Conservation (phyloP, 2,888 invertebrate genomes). For the Trachelus iudaicus region DNA sequence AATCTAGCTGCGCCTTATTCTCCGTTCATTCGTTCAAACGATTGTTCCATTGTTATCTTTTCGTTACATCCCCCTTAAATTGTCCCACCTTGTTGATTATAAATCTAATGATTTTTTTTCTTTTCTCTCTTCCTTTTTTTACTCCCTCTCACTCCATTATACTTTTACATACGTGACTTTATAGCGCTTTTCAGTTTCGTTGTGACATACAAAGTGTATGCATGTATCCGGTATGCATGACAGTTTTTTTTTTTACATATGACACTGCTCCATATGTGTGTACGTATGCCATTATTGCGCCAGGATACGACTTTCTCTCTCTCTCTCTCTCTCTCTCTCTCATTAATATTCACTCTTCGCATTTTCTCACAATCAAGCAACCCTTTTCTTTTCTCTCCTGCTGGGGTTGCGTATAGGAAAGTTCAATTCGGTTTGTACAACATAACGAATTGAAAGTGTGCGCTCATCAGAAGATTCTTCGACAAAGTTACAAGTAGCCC, state of each 20-base stretch:
- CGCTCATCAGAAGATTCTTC: conserved; percentile 38
- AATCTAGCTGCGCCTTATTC: not conserved
- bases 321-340: conserved; percentile 10
- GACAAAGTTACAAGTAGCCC: conserved; percentile 16
- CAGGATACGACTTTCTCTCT: not conserved
- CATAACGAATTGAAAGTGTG: conserved; percentile 41
- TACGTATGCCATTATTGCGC: not conserved
- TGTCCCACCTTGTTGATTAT: conserved; percentile 16
- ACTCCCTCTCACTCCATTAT: not conserved
- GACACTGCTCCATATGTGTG: not conserved
- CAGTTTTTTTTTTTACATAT: not conserved
- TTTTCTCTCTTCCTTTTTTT: conserved; percentile 7
- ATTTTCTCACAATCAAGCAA: conserved; percentile 6
- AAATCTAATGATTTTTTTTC: conserved; percentile 7
- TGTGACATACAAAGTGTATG: conserved; percentile 1
- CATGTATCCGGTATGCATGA: not conserved
- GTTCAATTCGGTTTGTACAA: conserved; percentile 33
- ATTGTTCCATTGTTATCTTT: conserved; percentile 5
- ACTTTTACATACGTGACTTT: not conserved
- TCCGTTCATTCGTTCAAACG: not conserved
- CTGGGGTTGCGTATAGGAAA: conserved; percentile 22
- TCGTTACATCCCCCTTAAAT: conserved; percentile 13
- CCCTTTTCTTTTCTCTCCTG: not conserved
- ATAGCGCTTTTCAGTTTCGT: conserved; percentile 1
- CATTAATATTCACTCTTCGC: conserved; percentile 5